Base-by-base conservation (phyloP, 2,797 vertebrate genomes). In the Microtus agrestis region DNA sequence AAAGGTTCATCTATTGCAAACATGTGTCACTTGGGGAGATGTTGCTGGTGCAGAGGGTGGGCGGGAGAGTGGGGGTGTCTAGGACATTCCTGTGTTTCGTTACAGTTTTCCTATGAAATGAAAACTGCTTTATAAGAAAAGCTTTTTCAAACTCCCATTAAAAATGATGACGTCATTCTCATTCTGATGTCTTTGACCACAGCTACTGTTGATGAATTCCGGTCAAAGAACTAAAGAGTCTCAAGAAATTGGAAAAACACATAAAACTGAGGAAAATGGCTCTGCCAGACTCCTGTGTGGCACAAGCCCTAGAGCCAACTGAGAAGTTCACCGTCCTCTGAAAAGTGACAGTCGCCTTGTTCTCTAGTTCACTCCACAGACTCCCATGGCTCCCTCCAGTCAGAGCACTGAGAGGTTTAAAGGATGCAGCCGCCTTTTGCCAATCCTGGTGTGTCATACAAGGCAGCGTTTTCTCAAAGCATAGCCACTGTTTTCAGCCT, bases 391-490 rank as follows among this genome's bases (percentile, higher is more conserved):
- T 84, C 46, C 78, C 48, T 81, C 48, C 76, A 87, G 69, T 40
- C 54, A 46, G 51, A 77, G 9, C 59, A 71, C 48, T 89, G 76
- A 89, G 76, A 34, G 21, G 15, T 65, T 96, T 74, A 78, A 88
- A 93, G 63, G 51, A 69, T 48, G 34, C 63, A 43, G 65, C 37
- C 31, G 17, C 25, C 43, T 92, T 93, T 95, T 54, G 92, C 69
- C 46, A 93, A 89, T 48, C 40, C 40, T n/a, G 69, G 40, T 11
- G 67, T 7, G n/a, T 27, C 86, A 63, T 4, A 74, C 25, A 21
- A 51, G 29, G 48, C 95, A 78, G 34, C 9, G 56, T 96, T 95
- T 94, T 91, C 90, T 87, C 88, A 96, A 81, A 91, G 37, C 81
- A 43, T 76, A 73, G 73, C 59, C 46, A 56, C n/a, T 79, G 15